Evolutionary conservation across 2,113 vertebrate genomes (phyloP), one percentile per base, ranked within the genome.

Genomic region (Deroptyus accipitrinus): DNA sequence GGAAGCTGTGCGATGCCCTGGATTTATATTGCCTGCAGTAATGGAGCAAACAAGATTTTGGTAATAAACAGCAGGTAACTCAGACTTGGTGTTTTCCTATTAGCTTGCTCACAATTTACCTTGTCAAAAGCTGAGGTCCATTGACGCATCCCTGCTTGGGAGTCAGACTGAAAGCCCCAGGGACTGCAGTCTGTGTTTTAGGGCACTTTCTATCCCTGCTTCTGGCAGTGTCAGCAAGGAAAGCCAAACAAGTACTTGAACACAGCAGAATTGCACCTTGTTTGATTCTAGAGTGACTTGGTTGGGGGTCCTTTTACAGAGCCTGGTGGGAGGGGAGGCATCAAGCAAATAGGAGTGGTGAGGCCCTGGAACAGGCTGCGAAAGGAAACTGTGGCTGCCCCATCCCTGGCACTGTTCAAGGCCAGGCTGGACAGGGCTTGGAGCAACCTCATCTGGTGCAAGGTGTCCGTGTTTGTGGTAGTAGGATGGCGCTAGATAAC

Each of bases 131-230:
- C 51, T 41, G 37, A 39, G 16, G 5, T 89, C 22, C 22, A 6
- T 35, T 52, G n/a, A 27, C 0, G 0, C 41, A 23, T 52, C 19
- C 20, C 11, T 0, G 31, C 55, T 52, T 62, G 28, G 64, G 28
- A 31, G 67, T 85, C 63, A 66, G 57, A 17, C 35, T 46, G 8
- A 83, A 52, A 72, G 23, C 31, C 46, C 22, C 25, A 72, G 48
- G 28, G 11, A n/a, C 19, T 11, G 23, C 41, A 57, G 22, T 9
- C 10, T 74, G 25, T 10, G 20, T 31, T 64, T 44, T 30, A 42
- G 68, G 35, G 24, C 33, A n/a, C 17, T 8, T 86, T 74, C 67
- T 78, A 13, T 75, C 51, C 23, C 46, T 46, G 25, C 11, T 83
- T 39, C 13, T 46, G 14, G 19, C 2, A 1, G 17, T 37, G 8